Evolutionary conservation across 2,797 vertebrate species (phyloP), one percentile per base, ranked within the genome.

Genomic region (Strix occidentalis): DNA sequence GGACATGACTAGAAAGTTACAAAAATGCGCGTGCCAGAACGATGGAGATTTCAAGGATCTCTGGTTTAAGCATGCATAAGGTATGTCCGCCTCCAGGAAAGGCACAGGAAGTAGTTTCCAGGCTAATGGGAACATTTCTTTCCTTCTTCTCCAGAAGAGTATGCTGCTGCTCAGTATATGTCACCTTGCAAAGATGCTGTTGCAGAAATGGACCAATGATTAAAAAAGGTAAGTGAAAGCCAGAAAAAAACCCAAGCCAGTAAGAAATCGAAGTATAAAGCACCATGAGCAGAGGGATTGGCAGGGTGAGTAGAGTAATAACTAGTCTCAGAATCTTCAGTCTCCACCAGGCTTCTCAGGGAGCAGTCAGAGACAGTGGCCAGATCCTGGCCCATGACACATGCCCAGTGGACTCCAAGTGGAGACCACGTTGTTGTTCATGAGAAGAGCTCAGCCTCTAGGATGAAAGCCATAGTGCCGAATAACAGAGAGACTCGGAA

Each of bases 81-180:
- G 29, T 43, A 41, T 69, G 35, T 39, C 26, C 48, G 54, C 15
- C 29, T 37, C 39, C 20, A 60, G 29, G 21, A 69, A 87, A 58
- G 58, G 29, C n/a, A 45, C 5, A 15, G 14, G 15, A 84, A 29
- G 4, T 19, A 6, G 14, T 70, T 26, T 68, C 8, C 35, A 70
- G n/a, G 35, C 23, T 95, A 64, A 95, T 3, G 6, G 12, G 13
- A 84, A 43, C 2, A 5, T 79, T 89, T 79, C 11, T 88, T 19
- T 91, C 53, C 33, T 76, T 84, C 77, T 90, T 84, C 76, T 94
- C 41, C 94, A 98, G 97, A 96, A 68, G 97, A 98, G 77, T 95
- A 94, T 80, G 96, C 97, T 78, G 57, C 97, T 89, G 70, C 86
- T 87, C 96, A 97, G 45, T 98, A 97, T n/a, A 68, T 4, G 8